phyloP scores from a whole-genome alignment of 92 coral and sea anemone genomes.

The Bergia sp. region DNA sequence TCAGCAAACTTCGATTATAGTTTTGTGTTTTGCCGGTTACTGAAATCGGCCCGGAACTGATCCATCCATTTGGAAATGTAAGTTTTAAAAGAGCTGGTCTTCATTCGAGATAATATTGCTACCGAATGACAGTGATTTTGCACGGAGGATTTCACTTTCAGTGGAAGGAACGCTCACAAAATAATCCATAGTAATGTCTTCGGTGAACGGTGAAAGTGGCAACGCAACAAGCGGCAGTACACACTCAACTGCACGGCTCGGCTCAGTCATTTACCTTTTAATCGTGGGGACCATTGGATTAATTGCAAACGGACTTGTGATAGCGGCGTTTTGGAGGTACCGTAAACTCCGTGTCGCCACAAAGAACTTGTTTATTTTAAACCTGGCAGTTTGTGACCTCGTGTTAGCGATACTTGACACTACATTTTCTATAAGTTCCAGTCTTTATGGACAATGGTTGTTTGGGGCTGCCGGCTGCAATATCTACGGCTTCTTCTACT shows the following conservation, averaged over 20 bases:
- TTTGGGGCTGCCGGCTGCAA: conserved; percentile 79
- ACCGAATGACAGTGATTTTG: not conserved
- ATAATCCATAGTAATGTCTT: not conserved
- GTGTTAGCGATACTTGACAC: conserved; percentile 77
- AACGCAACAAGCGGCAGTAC: not conserved
- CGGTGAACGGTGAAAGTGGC: conserved; percentile 6
- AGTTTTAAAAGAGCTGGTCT: not conserved
- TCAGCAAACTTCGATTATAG: conserved; percentile 11
- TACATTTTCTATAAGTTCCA: conserved; percentile 73
- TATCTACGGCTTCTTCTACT: conserved; percentile 82
- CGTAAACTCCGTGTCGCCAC: conserved; percentile 89
- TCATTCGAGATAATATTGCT: not conserved
- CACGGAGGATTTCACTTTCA: not conserved
- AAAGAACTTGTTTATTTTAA: conserved; percentile 80
- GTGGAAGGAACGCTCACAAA: not conserved
- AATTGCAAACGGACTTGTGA: conserved; percentile 79
- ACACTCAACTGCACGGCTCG: conserved; percentile 50
- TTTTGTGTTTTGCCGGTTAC: not conserved
- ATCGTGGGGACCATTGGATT: conserved; percentile 77
- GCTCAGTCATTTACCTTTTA: conserved; percentile 69
- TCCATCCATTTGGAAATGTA: not conserved
- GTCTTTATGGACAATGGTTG: conserved; percentile 67
- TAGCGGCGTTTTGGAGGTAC: conserved; percentile 76
- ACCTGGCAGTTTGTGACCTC: conserved; percentile 88
- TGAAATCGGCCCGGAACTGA: not conserved